Conservation (phyloP, 2,888 invertebrate genomes). For the Lamellibrachia satsuma region DNA sequence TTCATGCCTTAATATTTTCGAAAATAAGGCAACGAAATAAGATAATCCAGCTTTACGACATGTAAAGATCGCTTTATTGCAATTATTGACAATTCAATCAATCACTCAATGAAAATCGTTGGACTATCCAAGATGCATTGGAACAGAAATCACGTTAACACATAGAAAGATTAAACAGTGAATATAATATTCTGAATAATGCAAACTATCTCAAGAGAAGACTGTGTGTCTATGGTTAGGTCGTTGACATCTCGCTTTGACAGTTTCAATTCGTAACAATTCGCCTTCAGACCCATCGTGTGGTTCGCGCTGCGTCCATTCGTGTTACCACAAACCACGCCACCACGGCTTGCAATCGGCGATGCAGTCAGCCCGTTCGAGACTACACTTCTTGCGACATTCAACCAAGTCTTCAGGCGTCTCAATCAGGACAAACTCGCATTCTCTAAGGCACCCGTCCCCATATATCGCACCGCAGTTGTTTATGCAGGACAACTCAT, state of each 20-base stretch:
- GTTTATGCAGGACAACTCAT: background rate
- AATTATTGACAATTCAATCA: too few relatives aligned
- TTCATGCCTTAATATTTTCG: too few relatives aligned
- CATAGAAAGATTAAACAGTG: background rate
- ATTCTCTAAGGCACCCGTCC: background rate
- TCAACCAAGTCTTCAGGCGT: background rate
- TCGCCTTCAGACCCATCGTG: background rate
- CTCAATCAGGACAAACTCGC: conserved; percentile 12
- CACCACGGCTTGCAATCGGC: background rate
- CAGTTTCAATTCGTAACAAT: background rate
- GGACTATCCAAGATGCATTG: background rate
- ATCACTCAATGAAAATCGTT: background rate
- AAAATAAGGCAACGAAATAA: too few relatives aligned
- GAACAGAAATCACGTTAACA: background rate
- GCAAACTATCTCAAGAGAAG: background rate
- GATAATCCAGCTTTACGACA: too few relatives aligned
- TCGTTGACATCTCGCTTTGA: background rate
- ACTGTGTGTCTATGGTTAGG: background rate
- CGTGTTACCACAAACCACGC: background rate
- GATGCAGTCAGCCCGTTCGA: background rate
- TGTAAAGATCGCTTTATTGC: too few relatives aligned
- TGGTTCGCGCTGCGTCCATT: background rate
- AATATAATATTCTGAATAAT: background rate
- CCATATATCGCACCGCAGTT: background rate
- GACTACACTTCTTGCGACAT: background rate